Evolutionary conservation across 2,113 vertebrate species (phyloP), one percentile per base, ranked within the genome.

Genomic region (Cheirogaleus medius): DNA sequence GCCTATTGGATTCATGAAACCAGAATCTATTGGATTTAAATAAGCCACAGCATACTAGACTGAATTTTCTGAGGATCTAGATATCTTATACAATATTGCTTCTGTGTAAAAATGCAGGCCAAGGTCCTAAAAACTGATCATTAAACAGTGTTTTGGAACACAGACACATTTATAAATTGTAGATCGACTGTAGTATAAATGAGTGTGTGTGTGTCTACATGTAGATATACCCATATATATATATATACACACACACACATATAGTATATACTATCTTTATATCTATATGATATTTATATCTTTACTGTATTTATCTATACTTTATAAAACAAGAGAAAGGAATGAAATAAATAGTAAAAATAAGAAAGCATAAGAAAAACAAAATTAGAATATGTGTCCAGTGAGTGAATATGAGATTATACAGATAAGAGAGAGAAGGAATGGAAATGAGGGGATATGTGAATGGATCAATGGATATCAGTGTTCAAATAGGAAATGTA

Each of bases 321-420:
- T 94, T 92, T 74, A 68, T 87, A 39, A 95, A 84, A 56, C 5
- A 64, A 56, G 47, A 93, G 23, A 21, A 32, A 81, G 68, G 10
- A 80, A 56, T 87, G 17, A 81, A 17, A 81, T n/a, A 91, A 88
- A 88, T 64, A 29, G 56, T 93, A 64, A 85, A 92, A 80, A 64
- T 71, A 93, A 94, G 56, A 91, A 74, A 68, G 77, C 17, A 83
- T 60, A 88, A 87, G 32, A 47, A 88, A 93, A 94, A 52, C 71
- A 76, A 90, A 78, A 64, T 90, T 66, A 76, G n/a, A 32, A 3
- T 60, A 27, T 90, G 13, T 74, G 74, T 91, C 52, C 76, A 49
- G 49, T 34, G 42, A 87, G 12, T 82, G n/a, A 94, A 47, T 58
- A 8, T 90, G 80, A 74, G 4, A 37, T 64, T 77, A 10, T 89